These are phyloP conservation scores for Heliothis peltigera DNA, from an alignment of 2,888 invertebrate genomes.

Conservation along the genomic window DNA sequence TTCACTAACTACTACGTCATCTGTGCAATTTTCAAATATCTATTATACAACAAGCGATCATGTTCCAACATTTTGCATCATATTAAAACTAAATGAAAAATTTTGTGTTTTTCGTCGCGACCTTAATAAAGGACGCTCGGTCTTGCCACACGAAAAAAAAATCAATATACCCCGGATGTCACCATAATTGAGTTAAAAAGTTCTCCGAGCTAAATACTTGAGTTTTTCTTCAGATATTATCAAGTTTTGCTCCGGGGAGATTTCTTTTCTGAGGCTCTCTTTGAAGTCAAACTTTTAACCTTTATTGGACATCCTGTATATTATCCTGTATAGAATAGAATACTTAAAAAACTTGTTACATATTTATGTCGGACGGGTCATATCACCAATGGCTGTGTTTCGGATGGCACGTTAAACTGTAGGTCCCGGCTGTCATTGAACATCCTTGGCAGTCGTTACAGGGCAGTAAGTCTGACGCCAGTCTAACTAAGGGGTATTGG, in stretches of 20 bases:
- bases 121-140: not conserved
- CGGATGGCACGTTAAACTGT: too few species aligned
- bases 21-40: too few species aligned
- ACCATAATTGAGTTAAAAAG: constrained; percentile 52
- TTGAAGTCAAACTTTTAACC: constrained; percentile 9
- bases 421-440: too few species aligned
- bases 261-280: constrained; percentile 16
- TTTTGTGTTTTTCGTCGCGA: not conserved
- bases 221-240: constrained; percentile 30
- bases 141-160: constrained; percentile 29
- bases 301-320: constrained; percentile 25
- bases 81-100: not conserved
- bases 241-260: constrained; percentile 22
- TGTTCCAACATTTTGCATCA: not conserved
- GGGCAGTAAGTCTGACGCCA: too few species aligned
- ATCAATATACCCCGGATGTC: constrained; percentile 46
- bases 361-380: too few species aligned
- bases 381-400: too few species aligned
- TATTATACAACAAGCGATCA: too few species aligned
- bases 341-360: too few species aligned
- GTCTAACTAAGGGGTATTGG: too few species aligned
- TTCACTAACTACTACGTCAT: too few species aligned
- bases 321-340: not conserved
- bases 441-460: too few species aligned
- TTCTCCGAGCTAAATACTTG: constrained; percentile 48